These are phyloP conservation scores for Zaprionus davidi DNA, from an alignment of 1,140 invertebrate species.

Conservation along the genomic window DNA sequence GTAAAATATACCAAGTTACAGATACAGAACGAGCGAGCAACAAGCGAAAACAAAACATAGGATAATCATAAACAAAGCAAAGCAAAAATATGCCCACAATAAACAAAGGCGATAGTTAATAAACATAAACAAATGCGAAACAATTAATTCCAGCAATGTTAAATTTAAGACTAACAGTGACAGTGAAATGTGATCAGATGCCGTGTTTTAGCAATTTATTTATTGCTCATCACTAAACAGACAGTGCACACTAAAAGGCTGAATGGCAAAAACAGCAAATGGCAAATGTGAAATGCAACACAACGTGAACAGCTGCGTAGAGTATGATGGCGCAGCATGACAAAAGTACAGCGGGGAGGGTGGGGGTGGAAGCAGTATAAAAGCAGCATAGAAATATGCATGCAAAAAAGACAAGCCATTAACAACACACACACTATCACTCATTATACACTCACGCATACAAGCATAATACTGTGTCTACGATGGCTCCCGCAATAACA, in stretches of 20 bases:
- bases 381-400: constrained; percentile 9
- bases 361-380: background rate
- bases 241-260: constrained; percentile 2
- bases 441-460: background rate
- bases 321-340: background rate
- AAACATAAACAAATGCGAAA: background rate
- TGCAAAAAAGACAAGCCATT: constrained; percentile 17
- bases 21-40: background rate
- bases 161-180: background rate
- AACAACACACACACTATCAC: constrained; percentile 13
- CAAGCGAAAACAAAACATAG: background rate
- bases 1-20: background rate
- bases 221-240: constrained; percentile 6
- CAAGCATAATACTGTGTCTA: constrained; percentile 13
- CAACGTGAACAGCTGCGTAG: constrained; percentile 30
- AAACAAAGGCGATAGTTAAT: background rate
- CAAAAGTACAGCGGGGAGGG: background rate
- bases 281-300: constrained; percentile 3
- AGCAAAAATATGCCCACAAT: background rate
- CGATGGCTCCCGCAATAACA: constrained; percentile 18
- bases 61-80: background rate
- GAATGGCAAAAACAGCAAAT: constrained; percentile 21
- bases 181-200: background rate
- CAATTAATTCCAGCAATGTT: background rate
- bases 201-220: background rate